Evolutionary conservation across 1,140 invertebrate genomes (phyloP), one percentile per base, ranked within the genome.

Genomic region (Neuroterus valhalla): DNA sequence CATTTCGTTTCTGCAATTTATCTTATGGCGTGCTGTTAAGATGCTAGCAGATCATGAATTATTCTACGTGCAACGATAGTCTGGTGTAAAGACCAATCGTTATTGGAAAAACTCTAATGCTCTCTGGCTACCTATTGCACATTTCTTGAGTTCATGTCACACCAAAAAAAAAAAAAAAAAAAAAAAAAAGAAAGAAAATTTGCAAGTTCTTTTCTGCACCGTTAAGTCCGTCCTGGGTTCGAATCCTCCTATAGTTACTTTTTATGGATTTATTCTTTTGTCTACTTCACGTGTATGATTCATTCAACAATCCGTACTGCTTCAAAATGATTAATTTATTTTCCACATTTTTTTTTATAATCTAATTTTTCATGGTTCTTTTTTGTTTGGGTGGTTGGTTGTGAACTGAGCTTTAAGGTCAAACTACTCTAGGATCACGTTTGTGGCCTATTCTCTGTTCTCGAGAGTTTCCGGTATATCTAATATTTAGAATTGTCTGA

Each of bases 401-500:
- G 23, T 62, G 55, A 62, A 62, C 26, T 3, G 23, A 62, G 23
- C 23, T 31, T 62, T 31, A 70, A 19, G 46, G 45, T 70, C 48
- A 70, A 70, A 48, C 15, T 21, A 70, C 46, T 70, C 52, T 46
- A 15, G 31, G 21, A 12, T 70, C 38, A 42, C 26, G 66, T 68
- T 44, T 46, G 66, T 44, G n/a, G 66, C 44, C 38, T 43, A n/a
- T 45, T 43, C 38, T 43, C 44, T 76, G 71, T 66, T 43, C 15
- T 14, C 31, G 19, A 23, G 15, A 23, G 48, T 23, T 72, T 75
- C 21, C 52, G 4, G 50, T 77, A 68, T 74, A 77, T 82, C 71
- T 46, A 26, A 72, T 55, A 72, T 67, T 74, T 71, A 45, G 44
- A 48, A 71, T 71, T 70, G 38, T 12, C 15, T 83, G 77, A 82